Conservation (phyloP, 1,140 invertebrate genomes). For the Cherax destructor region DNA sequence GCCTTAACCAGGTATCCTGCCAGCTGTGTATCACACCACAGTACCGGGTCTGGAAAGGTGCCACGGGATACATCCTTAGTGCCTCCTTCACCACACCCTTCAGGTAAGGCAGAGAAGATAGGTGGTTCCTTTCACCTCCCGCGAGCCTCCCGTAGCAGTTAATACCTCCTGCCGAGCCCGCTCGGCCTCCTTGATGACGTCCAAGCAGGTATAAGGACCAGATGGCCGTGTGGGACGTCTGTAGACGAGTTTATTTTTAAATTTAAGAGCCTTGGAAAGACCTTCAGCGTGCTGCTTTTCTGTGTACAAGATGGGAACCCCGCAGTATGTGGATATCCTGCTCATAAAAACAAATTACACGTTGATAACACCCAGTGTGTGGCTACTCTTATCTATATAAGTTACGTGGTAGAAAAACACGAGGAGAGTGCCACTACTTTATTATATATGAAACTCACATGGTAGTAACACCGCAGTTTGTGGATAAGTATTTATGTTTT, state of each 20-base stretch:
- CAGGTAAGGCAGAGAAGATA: constrained; percentile 77
- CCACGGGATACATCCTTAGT: constrained; percentile 89
- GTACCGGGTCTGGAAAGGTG: constrained; percentile 88
- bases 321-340: no score
- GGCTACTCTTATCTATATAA: no score
- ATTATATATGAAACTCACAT: no score
- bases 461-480: no score
- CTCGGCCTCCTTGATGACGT: constrained; percentile 80
- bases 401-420: no score
- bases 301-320: no score
- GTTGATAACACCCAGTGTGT: no score
- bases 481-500: no score
- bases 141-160: constrained; percentile 38
- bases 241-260: not conserved
- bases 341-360: no score
- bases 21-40: constrained; percentile 81
- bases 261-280: no score
- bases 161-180: constrained; percentile 77
- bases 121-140: constrained; percentile 70
- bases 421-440: no score
- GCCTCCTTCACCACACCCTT: constrained; percentile 86
- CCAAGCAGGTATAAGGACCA: constrained; percentile 87
- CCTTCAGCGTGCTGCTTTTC: no score
- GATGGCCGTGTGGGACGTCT: constrained; percentile 87
- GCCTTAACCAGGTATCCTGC: constrained; percentile 81